phyloP scores from a whole-genome alignment of 2,797 vertebrate species.

The Podargus strigoides region DNA sequence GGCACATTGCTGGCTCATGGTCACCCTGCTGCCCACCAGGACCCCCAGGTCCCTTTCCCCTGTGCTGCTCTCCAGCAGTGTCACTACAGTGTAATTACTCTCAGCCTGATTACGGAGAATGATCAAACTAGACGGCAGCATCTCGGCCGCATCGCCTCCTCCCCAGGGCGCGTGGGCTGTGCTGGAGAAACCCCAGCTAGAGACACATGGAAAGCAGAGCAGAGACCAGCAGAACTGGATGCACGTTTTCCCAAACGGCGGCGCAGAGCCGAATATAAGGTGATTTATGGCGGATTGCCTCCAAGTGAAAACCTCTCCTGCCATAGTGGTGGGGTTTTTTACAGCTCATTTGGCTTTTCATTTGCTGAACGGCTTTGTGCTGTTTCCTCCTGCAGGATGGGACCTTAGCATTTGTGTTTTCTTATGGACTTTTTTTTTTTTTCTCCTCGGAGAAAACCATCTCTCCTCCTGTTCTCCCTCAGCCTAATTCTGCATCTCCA shows the following conservation, averaged over 20 bases:
- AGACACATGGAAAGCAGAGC: neutral
- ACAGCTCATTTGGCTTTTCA: slow-evolving; percentile 47
- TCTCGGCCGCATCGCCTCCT: neutral
- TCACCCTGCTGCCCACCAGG: too few relatives aligned
- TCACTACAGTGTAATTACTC: neutral
- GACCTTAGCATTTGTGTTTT: neutral
- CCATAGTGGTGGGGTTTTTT: neutral
- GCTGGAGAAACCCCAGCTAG: neutral
- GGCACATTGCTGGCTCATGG: too few relatives aligned
- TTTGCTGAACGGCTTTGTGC: slow-evolving; percentile 31
- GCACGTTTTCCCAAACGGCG: slow-evolving; percentile 25
- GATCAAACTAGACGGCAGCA: neutral
- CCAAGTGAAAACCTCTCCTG: slow-evolving; percentile 37
- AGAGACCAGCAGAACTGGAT: neutral
- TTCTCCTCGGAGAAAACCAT: neutral
- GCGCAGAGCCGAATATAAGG: slow-evolving; percentile 3
- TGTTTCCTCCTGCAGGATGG: slow-evolving; percentile 17
- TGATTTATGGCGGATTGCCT: slow-evolving; percentile 38
- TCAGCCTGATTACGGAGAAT: neutral
- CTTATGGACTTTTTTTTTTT: neutral
- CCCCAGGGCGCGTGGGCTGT: neutral
- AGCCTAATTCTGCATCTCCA: neutral
- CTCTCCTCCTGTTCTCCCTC: neutral
- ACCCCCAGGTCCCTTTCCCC: too few relatives aligned
- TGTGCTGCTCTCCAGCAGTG: too few relatives aligned